Conservation (phyloP, 2,113 vertebrate species). For the Erythrocebus patas region DNA sequence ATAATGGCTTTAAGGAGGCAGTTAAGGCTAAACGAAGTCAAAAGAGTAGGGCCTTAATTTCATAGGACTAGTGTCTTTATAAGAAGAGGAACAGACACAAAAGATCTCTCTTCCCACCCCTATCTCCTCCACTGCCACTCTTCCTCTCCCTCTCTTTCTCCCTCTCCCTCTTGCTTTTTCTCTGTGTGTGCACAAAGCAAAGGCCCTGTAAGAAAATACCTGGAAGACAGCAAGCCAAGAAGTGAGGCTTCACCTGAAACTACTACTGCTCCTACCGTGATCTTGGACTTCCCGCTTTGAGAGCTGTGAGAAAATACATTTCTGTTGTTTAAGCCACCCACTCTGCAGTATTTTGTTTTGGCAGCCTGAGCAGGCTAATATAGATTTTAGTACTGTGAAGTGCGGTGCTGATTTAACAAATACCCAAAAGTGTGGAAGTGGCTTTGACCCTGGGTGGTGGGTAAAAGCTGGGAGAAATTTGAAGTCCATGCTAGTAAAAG, state of each 20-base stretch:
- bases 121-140: not conserved
- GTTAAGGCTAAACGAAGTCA: not conserved
- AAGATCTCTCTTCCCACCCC: not conserved
- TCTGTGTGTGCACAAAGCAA: not conserved
- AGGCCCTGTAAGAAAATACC: not conserved
- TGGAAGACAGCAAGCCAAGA: not conserved
- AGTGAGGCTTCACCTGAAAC: not conserved
- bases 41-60: not conserved
- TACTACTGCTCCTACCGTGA: not conserved
- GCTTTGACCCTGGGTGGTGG: not conserved
- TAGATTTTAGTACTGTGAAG: not conserved
- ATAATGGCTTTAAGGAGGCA: not conserved
- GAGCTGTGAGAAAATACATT: not conserved
- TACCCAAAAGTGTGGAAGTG: not conserved
- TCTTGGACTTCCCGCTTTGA: rapidly evolving
- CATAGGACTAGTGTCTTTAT: not conserved
- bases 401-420: not conserved
- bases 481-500: not conserved
- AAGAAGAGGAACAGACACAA: not conserved
- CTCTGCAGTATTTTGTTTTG: not conserved
- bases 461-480: not conserved
- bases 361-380: not conserved
- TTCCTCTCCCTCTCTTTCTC: not conserved
- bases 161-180: not conserved
- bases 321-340: not conserved